phyloP scores from a whole-genome alignment of 2,113 vertebrate species.

The Eulemur rufifrons region DNA sequence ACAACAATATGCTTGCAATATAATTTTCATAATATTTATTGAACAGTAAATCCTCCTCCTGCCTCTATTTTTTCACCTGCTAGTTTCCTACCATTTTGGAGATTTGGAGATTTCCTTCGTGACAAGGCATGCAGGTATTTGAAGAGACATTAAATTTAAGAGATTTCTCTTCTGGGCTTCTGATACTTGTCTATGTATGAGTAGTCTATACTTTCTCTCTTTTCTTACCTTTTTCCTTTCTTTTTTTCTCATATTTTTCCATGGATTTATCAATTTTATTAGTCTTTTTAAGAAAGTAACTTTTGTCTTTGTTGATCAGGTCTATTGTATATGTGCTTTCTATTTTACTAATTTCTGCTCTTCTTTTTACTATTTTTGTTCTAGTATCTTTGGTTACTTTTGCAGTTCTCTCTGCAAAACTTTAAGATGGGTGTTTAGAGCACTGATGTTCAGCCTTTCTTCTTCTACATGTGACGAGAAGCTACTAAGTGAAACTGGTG shows the following conservation, averaged over 20 bases:
- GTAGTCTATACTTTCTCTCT: not conserved
- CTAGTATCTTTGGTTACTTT: not conserved
- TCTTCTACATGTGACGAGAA: not conserved
- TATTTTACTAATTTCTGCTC: not conserved
- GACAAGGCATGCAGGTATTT: not conserved
- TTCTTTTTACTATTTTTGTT: not conserved
- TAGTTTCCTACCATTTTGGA: not conserved
- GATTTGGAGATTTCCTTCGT: not conserved
- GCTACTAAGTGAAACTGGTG: no score
- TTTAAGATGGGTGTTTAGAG: not conserved
- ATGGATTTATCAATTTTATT: not conserved
- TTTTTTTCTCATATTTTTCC: not conserved
- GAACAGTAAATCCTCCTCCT: not conserved
- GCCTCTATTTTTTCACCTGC: not conserved
- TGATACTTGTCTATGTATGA: no score
- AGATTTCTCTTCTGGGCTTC: not conserved
- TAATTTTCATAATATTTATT: not conserved
- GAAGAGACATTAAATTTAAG: not conserved
- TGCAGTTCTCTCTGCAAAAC: not conserved
- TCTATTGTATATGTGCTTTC: rapidly evolving
- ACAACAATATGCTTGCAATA: not conserved
- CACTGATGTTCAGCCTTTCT: not conserved
- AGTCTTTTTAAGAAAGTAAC: not conserved
- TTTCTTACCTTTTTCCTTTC: not conserved
- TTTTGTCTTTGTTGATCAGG: not conserved